Base-by-base conservation (phyloP, 2,888 invertebrate species). In the Archaeoteleia sp. region DNA sequence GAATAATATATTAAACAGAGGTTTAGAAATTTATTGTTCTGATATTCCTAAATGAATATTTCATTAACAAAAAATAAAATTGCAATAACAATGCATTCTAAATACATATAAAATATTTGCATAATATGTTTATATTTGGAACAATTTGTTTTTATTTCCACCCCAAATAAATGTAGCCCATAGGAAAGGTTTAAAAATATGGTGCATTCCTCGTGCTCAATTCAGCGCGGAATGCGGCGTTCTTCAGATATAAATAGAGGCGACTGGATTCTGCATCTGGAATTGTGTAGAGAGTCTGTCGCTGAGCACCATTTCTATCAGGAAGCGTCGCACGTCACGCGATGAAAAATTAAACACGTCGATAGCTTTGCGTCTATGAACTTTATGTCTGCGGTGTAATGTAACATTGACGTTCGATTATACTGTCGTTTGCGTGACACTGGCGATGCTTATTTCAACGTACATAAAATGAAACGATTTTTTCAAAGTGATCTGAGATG, bases 371-470 rank as follows among this genome's bases (percentile, higher is more conserved):
- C 23, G 49, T 1, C 12, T 35, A 30, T 30, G 51, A 14, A 25
- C 17, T 46, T 53, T 35, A 17, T 13, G 29, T 25, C 23, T 30
- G 39, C 9, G 23, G 55, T 30, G 37, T 43, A 48, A 45, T 29
- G 42, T 37, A 58, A 66, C 46, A 54, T 15, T 14, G 40, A 9
- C 27, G 25, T 13, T 46, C 51, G 48, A 61, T 67, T 43, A 54
- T 49, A 60, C 37, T 60, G 60, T 55, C 54, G 49, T 60, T 55
- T 29, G 54, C 43, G 37, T 49, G 57, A 63, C 45, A 57, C 51
- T 25, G 45, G 30, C 27, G 34, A 39, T 9, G 42, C 20, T 14
- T 49, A 48, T 29, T 25, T 34, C 37, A 37, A 20, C 55, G 17
- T 35, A 43, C 55, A 65, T 51, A 51, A 65, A 57, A 65, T 45